Evolutionary conservation across 2,888 invertebrate genomes (phyloP), one percentile per base, ranked within the genome.

Genomic region (Drosophila affinis): DNA sequence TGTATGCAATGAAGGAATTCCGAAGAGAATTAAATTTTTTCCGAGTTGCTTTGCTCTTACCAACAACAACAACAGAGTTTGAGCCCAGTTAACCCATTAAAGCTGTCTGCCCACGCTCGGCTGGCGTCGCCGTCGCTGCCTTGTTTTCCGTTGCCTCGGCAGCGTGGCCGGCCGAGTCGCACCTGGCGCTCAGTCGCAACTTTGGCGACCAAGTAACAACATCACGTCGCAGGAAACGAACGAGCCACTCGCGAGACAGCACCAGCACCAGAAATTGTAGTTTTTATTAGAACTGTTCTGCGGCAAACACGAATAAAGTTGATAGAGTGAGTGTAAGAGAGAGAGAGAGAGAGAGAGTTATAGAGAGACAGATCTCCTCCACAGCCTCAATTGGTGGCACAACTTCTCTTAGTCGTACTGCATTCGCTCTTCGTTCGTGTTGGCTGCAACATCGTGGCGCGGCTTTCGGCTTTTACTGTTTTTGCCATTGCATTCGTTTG

Each of bases 171-270:
- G 5, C 68, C 56, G 49, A 49, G 52, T 77, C 73, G 79, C 83
- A 87, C 88, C 85, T 83, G 83, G 87, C 79, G 69, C 65, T 84
- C 86, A 87, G 83, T 88, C 80, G 88, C 74, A 76, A 72, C 73
- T 76, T 82, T 78, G 73, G 72, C 86, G 86, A 87, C 80, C 60
- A 76, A 48, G 83, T 76, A 69, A 74, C 79, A 81, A 82, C 83
- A 86, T 79, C 88, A 80, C 83, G 82, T 79, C 88, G 77, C 65
- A 72, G 64, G 72, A 83, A 86, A 82, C 88, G 77, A 69, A 82
- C 88, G 77, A 69, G 71, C 61, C 75, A 83, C 69, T 29, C 75
- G 87, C 72, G 65, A 62, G 32, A 49, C 17, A 45, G 58, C 57
- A 48, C 59, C 45, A 51, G 29, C 48, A 51, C 39, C 39, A 52